Conservation (phyloP, 2,113 vertebrate species). For the Tyrannus savana region DNA sequence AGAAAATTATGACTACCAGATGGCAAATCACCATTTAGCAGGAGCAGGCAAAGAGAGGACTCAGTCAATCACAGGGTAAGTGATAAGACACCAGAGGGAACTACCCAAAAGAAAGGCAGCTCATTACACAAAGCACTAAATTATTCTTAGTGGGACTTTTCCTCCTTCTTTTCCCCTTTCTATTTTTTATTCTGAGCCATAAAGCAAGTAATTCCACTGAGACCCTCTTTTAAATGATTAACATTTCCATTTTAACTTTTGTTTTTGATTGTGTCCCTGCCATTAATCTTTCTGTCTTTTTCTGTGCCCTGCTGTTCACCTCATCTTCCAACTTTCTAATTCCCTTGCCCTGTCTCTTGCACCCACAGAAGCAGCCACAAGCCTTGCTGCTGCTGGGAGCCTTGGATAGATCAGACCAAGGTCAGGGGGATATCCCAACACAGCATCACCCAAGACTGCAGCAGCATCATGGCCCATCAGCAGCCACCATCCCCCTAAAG, state of each 20-base stretch:
- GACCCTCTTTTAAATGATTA: conserved; percentile 68
- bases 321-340: not conserved
- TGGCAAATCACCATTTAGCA: conserved; percentile 61
- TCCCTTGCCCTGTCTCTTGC: fast-evolving
- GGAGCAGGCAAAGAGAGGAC: conserved; percentile 49
- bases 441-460: not conserved
- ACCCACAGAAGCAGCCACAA: not conserved
- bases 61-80: conserved; percentile 71
- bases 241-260: conserved; percentile 73
- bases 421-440: not conserved
- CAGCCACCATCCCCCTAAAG: not conserved
- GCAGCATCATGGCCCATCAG: not conserved
- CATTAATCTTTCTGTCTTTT: conserved; percentile 63
- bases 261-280: conserved; percentile 63
- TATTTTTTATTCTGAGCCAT: conserved; percentile 61
- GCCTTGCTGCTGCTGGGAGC: not conserved
- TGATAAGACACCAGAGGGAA: conserved; percentile 72
- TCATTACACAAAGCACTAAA: conserved; percentile 68
- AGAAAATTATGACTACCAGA: conserved; percentile 72
- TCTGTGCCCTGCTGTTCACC: conserved; percentile 20
- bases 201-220: conserved; percentile 55
- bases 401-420: not conserved
- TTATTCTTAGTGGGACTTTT: conserved; percentile 68
- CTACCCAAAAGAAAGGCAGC: conserved; percentile 64
- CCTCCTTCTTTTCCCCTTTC: conserved; percentile 43